A percentile compares a stretch with the other conserved stretches of the same genome.
These are phyloP conservation scores for Myiotriccus ornatus DNA, from an alignment of 2,797 vertebrate genomes.

Conservation along the genomic window DNA sequence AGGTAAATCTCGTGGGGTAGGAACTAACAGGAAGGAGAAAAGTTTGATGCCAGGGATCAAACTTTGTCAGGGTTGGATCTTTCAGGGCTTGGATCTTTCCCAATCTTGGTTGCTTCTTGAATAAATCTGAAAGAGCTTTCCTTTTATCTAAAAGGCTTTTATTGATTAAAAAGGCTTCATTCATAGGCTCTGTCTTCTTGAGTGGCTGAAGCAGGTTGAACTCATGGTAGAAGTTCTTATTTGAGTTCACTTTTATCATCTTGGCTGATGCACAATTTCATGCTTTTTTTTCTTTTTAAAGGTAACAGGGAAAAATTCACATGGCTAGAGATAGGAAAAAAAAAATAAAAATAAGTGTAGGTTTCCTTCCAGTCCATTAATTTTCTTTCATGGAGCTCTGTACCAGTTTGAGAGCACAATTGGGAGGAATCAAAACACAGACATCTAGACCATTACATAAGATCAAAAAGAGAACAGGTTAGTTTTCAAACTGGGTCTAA, in stretches of 20 bases:
- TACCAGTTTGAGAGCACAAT: not conserved
- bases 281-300: not conserved
- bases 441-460: not conserved
- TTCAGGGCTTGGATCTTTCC: not conserved
- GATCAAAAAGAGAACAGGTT: not conserved
- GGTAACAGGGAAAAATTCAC: not conserved
- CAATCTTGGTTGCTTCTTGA: not conserved
- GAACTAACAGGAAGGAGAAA: not conserved
- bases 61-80: no score
- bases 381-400: not conserved
- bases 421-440: constrained; percentile 1
- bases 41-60: not conserved
- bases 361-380: constrained; percentile 32
- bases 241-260: not conserved
- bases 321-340: not conserved
- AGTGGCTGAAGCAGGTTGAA: not conserved
- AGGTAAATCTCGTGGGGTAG: not conserved
- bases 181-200: not conserved
- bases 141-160: not conserved
- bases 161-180: not conserved
- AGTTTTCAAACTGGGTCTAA: not conserved
- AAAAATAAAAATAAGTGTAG: not conserved
- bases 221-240: not conserved
- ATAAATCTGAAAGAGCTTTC: not conserved
- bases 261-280: not conserved